phyloP scores from a whole-genome alignment of 1,140 invertebrate genomes.

The Gonatopus flavifemur region DNA sequence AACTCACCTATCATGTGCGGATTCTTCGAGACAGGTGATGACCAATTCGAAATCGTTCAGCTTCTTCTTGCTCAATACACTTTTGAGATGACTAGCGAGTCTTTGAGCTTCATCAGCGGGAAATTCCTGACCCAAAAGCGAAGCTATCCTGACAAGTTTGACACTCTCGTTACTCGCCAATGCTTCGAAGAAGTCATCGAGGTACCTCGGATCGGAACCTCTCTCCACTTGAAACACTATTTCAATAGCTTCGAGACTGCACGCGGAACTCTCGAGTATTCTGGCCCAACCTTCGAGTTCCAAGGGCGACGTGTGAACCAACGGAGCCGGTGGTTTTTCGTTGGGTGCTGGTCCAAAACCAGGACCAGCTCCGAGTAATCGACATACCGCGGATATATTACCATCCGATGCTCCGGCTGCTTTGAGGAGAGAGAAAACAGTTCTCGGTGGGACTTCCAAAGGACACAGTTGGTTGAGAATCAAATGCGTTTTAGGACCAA shows the following conservation, averaged over 20 bases:
- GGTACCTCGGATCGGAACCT: constrained; percentile 44
- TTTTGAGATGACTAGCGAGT: constrained; percentile 54
- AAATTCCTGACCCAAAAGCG: constrained; percentile 57
- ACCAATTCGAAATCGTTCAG: constrained; percentile 59
- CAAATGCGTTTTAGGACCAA: constrained; percentile 56
- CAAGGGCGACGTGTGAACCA: constrained; percentile 52
- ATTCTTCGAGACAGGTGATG: constrained; percentile 58
- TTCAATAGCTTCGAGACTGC: constrained; percentile 55
- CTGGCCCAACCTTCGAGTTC: constrained; percentile 58
- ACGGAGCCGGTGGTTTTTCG: constrained; percentile 43
- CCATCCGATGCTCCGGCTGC: constrained; percentile 57
- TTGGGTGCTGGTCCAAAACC: constrained; percentile 41
- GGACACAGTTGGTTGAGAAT: constrained; percentile 57
- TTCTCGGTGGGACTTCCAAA: constrained; percentile 55
- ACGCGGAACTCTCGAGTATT: constrained; percentile 51
- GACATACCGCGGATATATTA: constrained; percentile 57
- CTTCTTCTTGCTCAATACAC: constrained; percentile 52
- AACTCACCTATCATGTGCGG: constrained; percentile 53
- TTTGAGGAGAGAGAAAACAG: constrained; percentile 57
- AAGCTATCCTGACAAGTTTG: constrained; percentile 54
- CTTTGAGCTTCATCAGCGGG: constrained; percentile 50
- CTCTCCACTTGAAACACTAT: constrained; percentile 57
- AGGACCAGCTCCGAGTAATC: constrained; percentile 48
- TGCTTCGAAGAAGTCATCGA: constrained; percentile 55
- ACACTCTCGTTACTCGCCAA: constrained; percentile 55